Evolutionary conservation across 2,113 vertebrate species (phyloP), one percentile per base, ranked within the genome.

Genomic region (Australoheros scitulus): DNA sequence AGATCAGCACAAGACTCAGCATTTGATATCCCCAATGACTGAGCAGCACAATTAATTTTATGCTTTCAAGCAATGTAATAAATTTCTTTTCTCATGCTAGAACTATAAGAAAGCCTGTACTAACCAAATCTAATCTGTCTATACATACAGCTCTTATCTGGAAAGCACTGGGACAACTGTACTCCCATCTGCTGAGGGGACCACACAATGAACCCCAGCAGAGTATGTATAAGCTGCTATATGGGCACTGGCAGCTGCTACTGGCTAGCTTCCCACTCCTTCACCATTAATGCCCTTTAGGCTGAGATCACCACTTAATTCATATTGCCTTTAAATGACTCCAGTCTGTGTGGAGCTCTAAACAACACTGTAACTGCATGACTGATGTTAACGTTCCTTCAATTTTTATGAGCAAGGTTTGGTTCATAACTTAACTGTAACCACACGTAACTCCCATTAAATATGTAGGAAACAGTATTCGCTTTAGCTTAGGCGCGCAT

Each of bases 131-230:
- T 59, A 32, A 81, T 78, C 81, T 3, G 59, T 72, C 76, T 61
- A 78, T 59, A 80, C 63, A 75, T 79, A 84, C 59, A 20, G 2
- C 55, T 41, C 17, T 38, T 61, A 70, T 79, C 68, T 36, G 77
- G 75, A 29, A 11, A 79, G 61, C 75, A 76, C 3, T 1, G 58
- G 68, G 83, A 79, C 85, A 83, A 85, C 86, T 82, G 86, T 79
- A 60, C 47, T 56, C 63, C 90, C 90, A 91, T 92, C 93, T 92
- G 92, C 87, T 87, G 6, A 17, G 29, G 75, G 77, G 83, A 81
- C 32, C 76, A 88, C 85, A 83, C 81, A 15, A 58, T 36, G 84
- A 83, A 83, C 82, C 85, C 90, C 92, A 90, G 72, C 88, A 78
- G 87, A 80, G 82, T 13, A 55, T 18, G 34, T 78, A 81, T 89